Conservation (phyloP, 2,888 invertebrate species). For the Deilephila elpenor region DNA sequence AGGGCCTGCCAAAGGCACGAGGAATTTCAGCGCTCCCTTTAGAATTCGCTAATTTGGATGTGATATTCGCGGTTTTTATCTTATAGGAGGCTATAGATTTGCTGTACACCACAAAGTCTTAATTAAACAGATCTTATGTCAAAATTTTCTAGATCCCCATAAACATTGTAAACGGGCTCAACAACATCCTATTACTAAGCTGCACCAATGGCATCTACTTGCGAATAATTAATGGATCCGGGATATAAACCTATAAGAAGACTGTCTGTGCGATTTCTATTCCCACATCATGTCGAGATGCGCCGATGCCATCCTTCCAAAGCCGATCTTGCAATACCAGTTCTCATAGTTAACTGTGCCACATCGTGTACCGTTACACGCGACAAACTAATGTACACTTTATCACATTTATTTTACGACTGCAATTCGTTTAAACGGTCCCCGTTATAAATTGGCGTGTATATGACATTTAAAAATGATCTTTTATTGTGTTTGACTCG, state of each 20-base stretch:
- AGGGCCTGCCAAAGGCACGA: no score
- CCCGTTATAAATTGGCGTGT: conserved; percentile 43
- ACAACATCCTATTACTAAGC: no score
- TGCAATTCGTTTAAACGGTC: conserved; percentile 31
- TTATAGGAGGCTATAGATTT: no score
- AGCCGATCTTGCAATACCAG: conserved; percentile 48
- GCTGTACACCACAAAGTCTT: no score
- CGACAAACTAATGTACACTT: conserved; percentile 39
- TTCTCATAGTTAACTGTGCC: conserved; percentile 50
- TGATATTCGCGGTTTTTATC: no score
- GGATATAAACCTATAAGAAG: neutral
- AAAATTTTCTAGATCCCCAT: no score
- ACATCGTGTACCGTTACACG: conserved; percentile 47
- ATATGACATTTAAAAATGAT: conserved; percentile 19
- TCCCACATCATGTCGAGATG: conserved; percentile 14
- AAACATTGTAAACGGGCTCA: no score
- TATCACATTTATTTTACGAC: conserved; percentile 38
- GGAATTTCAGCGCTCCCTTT: no score
- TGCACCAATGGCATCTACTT: no score
- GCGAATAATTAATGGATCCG: neutral
- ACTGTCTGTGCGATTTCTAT: conserved; percentile 12
- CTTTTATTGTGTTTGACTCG: conserved; percentile 19
- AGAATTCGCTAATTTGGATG: no score
- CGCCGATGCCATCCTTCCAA: conserved; percentile 27
- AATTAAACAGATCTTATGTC: no score